Evolutionary conservation across 2,113 vertebrate species (phyloP), one percentile per base, ranked within the genome.

Genomic region (Ellobius talpinus): DNA sequence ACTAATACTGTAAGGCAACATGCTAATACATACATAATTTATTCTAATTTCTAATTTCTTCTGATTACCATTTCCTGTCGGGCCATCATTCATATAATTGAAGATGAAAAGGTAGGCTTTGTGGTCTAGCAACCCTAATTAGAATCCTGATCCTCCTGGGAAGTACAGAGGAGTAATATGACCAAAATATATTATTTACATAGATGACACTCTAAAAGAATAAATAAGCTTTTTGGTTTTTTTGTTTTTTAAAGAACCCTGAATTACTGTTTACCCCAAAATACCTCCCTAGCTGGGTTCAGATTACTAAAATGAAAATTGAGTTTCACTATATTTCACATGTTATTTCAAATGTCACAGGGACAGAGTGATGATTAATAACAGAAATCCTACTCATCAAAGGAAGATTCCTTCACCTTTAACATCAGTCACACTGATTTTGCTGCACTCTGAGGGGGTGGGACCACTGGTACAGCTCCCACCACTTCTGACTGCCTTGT

Each of bases 11-110:
- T 65, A 92, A 87, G 58, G 24, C 47, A 63, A 36, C 14, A 45
- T 74, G 66, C 26, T 63, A 84, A 42, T 84, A 84, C 13, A 82
- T 39, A 23, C 14, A 66, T n/a, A 50, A 89, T 90, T 90, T 87
- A 94, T 65, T 90, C 42, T 84, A 45, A 11, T 89, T 89, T 87
- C 47, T 93, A 45, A 11, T 89, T 89, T 87, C 47, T 93, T 61
- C 42, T 84, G 26, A 92, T 58, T 79, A 90, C 1, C 36, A 50
- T 93, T 87, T 95, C 36, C 55, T 84, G 29, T 73, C 29, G 39
- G 33, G 58, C 2, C 23, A 58, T 42, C 7, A 36, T 4, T 2
- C 31, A 55, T 21, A 29, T 7, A 58, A 47, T 73, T 68, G 66
- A 36, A 96, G 86, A 85, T 90, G 36, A 89, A 45, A 76, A 90